Evolutionary conservation across 2,888 invertebrate species (phyloP), one percentile per base, ranked within the genome.

Genomic region (Nysson spinosus): DNA sequence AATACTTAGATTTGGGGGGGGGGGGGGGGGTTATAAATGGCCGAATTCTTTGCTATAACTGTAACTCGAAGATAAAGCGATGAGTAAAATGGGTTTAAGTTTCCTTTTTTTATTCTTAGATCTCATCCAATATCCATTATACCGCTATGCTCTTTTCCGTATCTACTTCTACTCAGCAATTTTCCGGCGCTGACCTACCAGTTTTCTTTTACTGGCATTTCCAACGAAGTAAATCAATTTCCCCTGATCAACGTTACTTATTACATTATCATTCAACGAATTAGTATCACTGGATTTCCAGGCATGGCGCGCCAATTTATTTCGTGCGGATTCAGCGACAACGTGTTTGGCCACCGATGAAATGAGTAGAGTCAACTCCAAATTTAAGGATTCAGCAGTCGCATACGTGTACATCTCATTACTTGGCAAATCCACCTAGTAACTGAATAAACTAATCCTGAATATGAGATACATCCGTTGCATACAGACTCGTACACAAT

Each of bases 151-250:
- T 30, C 55, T 28, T 50, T 58, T 22, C 52, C 49, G 20, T 46
- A 39, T 49, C 44, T 34, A 35, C 24, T 44, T 50, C 40, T 16
- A 34, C 67, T 67, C 67, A 67, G 67, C 67, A 43, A 64, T 64
- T 67, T 64, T 54, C 54, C 64, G 28, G 52, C 64, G 67, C 67
- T 67, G 67, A 67, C 67, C 67, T 34, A 54, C 43, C 65, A 52
- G 64, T 67, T 67, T 49, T 54, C 39, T 30, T 34, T 30, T 37
- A n/a, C 40, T 14, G 24, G 47, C 30, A 35, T 42, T 42, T 43
- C 28, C 63, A 28, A 37, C 56, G 43, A 37, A 14, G 32, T 58
- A 44, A 64, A 64, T 65, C 57, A 67, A 65, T 64, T 67, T 58
- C 30, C 43, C 50, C 56, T 65, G 64, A 67, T 67, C 67, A 50